Evolutionary conservation across 1,140 invertebrate genomes (phyloP), one percentile per base, ranked within the genome.

Genomic region (Ctenoplectra terminalis): DNA sequence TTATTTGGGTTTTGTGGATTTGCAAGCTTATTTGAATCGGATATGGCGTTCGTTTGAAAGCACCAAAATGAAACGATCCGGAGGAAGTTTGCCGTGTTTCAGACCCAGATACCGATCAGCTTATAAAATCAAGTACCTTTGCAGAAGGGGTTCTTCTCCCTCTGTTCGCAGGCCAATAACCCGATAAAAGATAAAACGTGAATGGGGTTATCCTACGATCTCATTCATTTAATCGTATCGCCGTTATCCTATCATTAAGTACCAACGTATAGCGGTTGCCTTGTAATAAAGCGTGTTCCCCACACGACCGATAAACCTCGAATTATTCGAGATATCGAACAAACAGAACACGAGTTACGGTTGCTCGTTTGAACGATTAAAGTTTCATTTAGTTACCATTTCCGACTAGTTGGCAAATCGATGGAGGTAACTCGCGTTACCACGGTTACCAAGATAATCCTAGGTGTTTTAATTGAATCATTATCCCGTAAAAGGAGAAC

Each of bases 191-290:
- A 78, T 71, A 71, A 58, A 82, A 66, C 48, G 58, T 56, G 69
- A 85, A 85, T 37, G 70, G 78, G 83, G 60, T 82, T 80, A 72
- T 79, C 76, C 69, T 46, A 31, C 76, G 54, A 71, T 71, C 76
- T 50, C 66, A 26, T 70, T 70, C 84, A 13, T 26, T 85, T 82
- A 77, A 86, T 69, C 71, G 60, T 52, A 71, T 40, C 78, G 46
- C 54, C 78, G 78, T 85, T 85, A 86, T 70, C 69, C 78, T 58
- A 58, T 76, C 69, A 54, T 85, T 76, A 82, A 85, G 54, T 71
- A 5, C 61, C 13, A 48, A 31, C 37, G 34, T n/a, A 29, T 1
- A 17, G 9, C 20, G 31, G 31, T 63, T 37, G n/a, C 23, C 54
- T 15, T 0, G 43, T 26, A 31, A 78, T 48, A 48, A 26, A 56